Evolutionary conservation across 2,113 vertebrate species (phyloP).

Genomic region (Oriolus oriolus): DNA sequence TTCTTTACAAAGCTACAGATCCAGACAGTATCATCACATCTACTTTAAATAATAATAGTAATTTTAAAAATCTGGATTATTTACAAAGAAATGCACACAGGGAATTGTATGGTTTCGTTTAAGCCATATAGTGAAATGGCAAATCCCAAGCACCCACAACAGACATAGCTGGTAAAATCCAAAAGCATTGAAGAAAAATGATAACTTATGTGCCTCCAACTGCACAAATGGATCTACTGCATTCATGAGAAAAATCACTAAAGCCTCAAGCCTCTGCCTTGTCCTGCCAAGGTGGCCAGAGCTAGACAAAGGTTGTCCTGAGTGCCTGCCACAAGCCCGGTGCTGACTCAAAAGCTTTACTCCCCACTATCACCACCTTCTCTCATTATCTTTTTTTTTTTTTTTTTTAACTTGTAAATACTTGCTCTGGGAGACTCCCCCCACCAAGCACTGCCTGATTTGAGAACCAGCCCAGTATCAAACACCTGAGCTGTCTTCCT

Average conservation of each 20-base stretch:
- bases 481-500: background rate
- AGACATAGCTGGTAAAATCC: background rate
- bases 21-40: background rate
- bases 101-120: background rate
- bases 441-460: background rate
- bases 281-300: background rate
- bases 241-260: background rate
- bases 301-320: background rate
- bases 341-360: background rate
- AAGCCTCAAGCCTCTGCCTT: background rate
- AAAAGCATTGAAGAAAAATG: background rate
- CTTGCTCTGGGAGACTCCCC: background rate
- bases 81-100: background rate
- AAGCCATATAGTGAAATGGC: background rate
- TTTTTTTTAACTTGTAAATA: too few species aligned
- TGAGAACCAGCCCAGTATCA: background rate
- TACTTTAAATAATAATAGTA: background rate
- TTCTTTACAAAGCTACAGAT: background rate
- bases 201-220: background rate
- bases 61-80: background rate
- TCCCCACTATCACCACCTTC: too few species aligned
- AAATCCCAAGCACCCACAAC: background rate
- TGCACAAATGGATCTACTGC: background rate
- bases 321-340: background rate
- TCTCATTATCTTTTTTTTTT: too few species aligned